phyloP scores from a whole-genome alignment of 2,113 vertebrate genomes.

The Polypterus senegalus region DNA sequence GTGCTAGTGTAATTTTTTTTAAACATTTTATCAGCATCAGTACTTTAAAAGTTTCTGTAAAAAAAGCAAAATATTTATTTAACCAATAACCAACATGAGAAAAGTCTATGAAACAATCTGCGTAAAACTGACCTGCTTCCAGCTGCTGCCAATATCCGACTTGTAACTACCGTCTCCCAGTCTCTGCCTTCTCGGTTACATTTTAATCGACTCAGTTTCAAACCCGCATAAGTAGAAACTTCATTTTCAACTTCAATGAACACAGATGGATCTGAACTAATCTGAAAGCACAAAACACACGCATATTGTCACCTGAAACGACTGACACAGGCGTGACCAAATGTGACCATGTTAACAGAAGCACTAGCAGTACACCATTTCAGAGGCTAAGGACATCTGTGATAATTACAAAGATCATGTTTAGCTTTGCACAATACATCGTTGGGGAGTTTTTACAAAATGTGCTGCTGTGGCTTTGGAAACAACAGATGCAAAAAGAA shows the following conservation, averaged over 20 bases:
- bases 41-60: too few relatives aligned
- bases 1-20: too few relatives aligned
- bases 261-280: conserved; percentile 77
- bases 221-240: conserved; percentile 59
- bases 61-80: too few relatives aligned
- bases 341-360: too few relatives aligned
- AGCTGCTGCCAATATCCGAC: conserved; percentile 68
- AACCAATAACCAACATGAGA: neutral
- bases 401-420: too few relatives aligned
- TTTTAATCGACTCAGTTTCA: conserved; percentile 78
- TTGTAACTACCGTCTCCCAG: conserved; percentile 81
- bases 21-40: too few relatives aligned
- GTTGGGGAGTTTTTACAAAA: too few relatives aligned
- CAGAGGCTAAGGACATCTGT: too few relatives aligned
- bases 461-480: neutral
- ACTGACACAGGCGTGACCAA: too few relatives aligned
- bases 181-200: conserved; percentile 79
- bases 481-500: neutral
- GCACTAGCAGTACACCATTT: too few relatives aligned
- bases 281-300: conserved; percentile 34
- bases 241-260: conserved; percentile 93
- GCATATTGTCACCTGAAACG: too few relatives aligned
- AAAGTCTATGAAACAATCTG: neutral
- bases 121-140: conserved; percentile 70
- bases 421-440: too few relatives aligned